phyloP scores from a whole-genome alignment of 23 tunicate genomes.

The Corella eumyota region DNA sequence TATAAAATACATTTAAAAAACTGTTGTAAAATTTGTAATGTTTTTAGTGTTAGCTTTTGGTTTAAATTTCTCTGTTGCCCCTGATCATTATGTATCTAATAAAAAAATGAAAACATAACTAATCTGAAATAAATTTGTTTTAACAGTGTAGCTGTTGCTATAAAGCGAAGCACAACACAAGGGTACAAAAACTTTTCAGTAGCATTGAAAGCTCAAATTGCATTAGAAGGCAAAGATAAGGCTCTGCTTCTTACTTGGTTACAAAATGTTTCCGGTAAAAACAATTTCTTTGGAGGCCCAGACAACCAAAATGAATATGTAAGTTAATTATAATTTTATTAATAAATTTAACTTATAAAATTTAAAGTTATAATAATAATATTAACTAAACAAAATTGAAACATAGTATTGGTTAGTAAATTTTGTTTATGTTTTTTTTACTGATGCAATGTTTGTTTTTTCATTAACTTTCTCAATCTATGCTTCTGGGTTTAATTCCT shows the following conservation, averaged over 20 bases:
- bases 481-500: no score
- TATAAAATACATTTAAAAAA: no score
- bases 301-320: not conserved
- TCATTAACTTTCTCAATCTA: not conserved
- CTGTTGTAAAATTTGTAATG: no score
- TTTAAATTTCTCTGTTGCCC: no score
- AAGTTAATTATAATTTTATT: no score
- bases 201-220: conserved; percentile 52
- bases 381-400: no score
- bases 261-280: conserved; percentile 13
- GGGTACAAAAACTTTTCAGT: conserved; percentile 21
- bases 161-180: conserved; percentile 26
- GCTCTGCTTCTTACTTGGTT: conserved; percentile 54
- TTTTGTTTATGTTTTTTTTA: not conserved
- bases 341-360: no score
- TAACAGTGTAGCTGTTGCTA: conserved; percentile 25
- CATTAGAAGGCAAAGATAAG: conserved; percentile 74
- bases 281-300: not conserved
- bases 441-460: not conserved
- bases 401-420: not conserved
- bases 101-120: not conserved
- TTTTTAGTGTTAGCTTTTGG: no score
- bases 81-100: not conserved
- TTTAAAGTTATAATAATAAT: no score
- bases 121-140: not conserved